phyloP scores from a whole-genome alignment of 2,113 vertebrate genomes.

The Cairina moschata region DNA sequence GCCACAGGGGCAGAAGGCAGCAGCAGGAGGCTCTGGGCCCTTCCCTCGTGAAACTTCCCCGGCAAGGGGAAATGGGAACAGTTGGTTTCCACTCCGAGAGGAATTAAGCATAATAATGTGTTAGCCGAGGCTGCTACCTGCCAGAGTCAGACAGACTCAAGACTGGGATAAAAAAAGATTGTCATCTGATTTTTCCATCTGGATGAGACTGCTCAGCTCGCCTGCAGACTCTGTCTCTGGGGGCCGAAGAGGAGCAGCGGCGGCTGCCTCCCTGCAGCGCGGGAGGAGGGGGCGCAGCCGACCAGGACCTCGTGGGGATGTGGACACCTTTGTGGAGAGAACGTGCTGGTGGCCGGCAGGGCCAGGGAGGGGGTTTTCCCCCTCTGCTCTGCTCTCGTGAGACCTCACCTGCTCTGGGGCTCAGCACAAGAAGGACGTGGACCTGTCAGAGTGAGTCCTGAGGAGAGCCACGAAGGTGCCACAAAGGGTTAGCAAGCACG shows the following conservation, averaged over 20 bases:
- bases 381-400: too few species aligned
- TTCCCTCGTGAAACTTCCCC: neutral
- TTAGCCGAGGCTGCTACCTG: slow-evolving; percentile 64
- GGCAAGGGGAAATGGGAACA: slow-evolving; percentile 5
- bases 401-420: too few species aligned
- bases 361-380: too few species aligned
- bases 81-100: slow-evolving; percentile 30
- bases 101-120: slow-evolving; percentile 64
- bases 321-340: too few species aligned
- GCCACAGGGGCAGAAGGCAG: too few species aligned
- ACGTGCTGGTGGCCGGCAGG: too few species aligned
- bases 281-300: neutral
- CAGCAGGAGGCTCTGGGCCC: too few species aligned
- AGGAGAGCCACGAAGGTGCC: too few species aligned
- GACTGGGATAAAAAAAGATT: slow-evolving; percentile 64
- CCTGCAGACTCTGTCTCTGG: neutral
- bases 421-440: too few species aligned
- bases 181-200: slow-evolving; percentile 61
- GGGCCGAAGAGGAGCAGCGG: neutral
- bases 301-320: accelerated
- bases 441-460: too few species aligned
- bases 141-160: slow-evolving; percentile 43
- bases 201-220: slow-evolving; percentile 45
- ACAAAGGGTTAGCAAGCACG: neutral
- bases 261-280: neutral